Evolutionary conservation across 1,140 invertebrate genomes (phyloP).

Genomic region (Marisa cornuarietis): DNA sequence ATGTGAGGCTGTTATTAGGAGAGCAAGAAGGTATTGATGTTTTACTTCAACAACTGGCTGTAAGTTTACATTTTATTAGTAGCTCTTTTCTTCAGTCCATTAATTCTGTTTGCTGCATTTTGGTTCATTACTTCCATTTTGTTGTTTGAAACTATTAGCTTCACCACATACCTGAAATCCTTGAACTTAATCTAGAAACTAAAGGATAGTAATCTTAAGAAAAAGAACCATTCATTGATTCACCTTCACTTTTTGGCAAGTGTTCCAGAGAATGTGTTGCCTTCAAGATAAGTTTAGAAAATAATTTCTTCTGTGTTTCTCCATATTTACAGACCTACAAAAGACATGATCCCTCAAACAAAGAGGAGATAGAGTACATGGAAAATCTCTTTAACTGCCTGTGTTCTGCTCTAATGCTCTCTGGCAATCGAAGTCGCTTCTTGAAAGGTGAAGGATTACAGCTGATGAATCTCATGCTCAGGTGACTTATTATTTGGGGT

Average conservation of each 20-base stretch:
- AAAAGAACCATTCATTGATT: too few relatives aligned
- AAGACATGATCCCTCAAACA: constrained; percentile 87
- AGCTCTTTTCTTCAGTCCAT: too few relatives aligned
- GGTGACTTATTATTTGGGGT: constrained; percentile 67
- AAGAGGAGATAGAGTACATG: constrained; percentile 98
- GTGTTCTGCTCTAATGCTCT: constrained; percentile 90
- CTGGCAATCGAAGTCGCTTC: constrained; percentile 90
- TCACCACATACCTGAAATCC: too few relatives aligned
- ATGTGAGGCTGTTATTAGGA: constrained; percentile 80
- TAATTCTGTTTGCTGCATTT: background rate
- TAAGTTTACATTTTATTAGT: constrained; percentile 66
- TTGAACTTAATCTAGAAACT: too few relatives aligned
- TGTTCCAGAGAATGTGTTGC: too few relatives aligned
- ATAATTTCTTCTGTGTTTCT: too few relatives aligned
- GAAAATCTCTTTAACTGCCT: constrained; percentile 97
- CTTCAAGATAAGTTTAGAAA: too few relatives aligned
- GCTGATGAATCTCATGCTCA: constrained; percentile 96
- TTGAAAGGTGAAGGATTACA: constrained; percentile 94
- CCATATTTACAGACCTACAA: constrained; percentile 80
- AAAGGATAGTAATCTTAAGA: too few relatives aligned
- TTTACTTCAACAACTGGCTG: constrained; percentile 91
- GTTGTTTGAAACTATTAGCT: background rate
- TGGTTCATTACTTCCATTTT: background rate
- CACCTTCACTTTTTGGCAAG: too few relatives aligned
- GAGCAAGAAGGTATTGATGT: constrained; percentile 97